A percentile compares a stretch with the other conserved stretches of the same genome.
Conservation (phyloP, 2,888 invertebrate species). For the Aleiodes leptofemur region DNA sequence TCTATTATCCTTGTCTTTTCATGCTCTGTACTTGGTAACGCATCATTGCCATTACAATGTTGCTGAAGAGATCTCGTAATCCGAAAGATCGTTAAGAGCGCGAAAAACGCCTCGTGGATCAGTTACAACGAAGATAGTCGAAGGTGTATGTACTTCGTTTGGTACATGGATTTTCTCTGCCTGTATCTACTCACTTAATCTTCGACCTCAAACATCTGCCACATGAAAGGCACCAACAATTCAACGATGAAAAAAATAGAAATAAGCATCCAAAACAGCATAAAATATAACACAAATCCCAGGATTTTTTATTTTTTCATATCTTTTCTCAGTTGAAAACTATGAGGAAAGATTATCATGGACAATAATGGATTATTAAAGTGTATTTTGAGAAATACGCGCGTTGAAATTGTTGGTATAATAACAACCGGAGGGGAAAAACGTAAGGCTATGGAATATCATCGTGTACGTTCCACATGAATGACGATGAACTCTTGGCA, state of each 20-base stretch:
- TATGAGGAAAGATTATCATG: too few relatives aligned
- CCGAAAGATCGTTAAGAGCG: constrained; percentile 34
- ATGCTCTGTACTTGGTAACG: neutral
- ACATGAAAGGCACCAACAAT: constrained; percentile 27
- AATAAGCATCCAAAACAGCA: too few relatives aligned
- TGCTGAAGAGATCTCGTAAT: constrained; percentile 28
- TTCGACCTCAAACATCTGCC: constrained; percentile 47
- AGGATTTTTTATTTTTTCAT: too few relatives aligned
- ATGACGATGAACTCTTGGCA: constrained; percentile 41
- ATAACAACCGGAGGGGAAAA: constrained; percentile 13
- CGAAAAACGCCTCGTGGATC: constrained; percentile 6
- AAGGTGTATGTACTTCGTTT: constrained; percentile 18
- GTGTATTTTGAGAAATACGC: neutral
- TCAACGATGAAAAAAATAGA: neutral
- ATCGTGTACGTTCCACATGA: constrained; percentile 35
- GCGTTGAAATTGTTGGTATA: neutral
- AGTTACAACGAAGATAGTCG: neutral
- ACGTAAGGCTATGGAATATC: constrained; percentile 39
- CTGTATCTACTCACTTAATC: constrained; percentile 26
- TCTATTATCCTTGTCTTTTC: neutral
- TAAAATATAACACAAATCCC: too few relatives aligned
- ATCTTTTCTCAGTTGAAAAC: too few relatives aligned
- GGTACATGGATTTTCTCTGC: constrained; percentile 32
- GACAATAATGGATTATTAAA: constrained; percentile 4
- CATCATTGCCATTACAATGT: constrained; percentile 31